These are phyloP conservation scores for Yasuhikotakia modesta DNA, from an alignment of 2,797 vertebrate genomes.

Conservation along the genomic window DNA sequence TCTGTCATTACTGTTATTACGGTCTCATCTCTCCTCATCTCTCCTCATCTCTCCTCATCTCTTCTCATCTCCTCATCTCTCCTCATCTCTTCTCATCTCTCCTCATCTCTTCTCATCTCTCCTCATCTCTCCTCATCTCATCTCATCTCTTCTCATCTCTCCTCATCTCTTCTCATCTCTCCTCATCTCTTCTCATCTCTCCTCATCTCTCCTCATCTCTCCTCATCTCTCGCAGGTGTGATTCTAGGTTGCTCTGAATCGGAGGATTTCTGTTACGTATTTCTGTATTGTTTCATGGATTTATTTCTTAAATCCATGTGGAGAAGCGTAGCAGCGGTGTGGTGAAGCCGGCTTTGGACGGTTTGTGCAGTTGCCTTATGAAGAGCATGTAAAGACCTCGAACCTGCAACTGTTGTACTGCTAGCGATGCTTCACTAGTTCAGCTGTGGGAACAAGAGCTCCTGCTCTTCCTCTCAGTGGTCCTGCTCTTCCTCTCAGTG, in stretches of 20 bases:
- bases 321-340: conserved; percentile 49
- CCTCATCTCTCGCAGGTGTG: conserved; percentile 25
- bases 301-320: too few relatives aligned
- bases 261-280: too few relatives aligned
- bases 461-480: conserved; percentile 58
- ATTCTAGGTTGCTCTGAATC: conserved; percentile 59
- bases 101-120: conserved; percentile 30
- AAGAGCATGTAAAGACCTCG: neutral
- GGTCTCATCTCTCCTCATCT: conserved; percentile 31
- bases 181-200: conserved; percentile 30
- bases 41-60: too few relatives aligned
- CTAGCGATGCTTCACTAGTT: neutral
- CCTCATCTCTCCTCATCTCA: too few relatives aligned
- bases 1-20: too few relatives aligned
- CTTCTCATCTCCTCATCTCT: too few relatives aligned
- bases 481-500: conserved; percentile 57
- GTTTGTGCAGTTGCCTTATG: neutral
- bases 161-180: too few relatives aligned
- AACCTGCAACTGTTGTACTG: neutral
- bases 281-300: too few relatives aligned
- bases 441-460: neutral
- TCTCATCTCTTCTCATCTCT: too few relatives aligned
- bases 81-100: too few relatives aligned
- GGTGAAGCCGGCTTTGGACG: neutral
- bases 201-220: conserved; percentile 31